These are phyloP conservation scores for Acanthosepion lycidas DNA, from an alignment of 2,888 invertebrate genomes.

Conservation along the genomic window DNA sequence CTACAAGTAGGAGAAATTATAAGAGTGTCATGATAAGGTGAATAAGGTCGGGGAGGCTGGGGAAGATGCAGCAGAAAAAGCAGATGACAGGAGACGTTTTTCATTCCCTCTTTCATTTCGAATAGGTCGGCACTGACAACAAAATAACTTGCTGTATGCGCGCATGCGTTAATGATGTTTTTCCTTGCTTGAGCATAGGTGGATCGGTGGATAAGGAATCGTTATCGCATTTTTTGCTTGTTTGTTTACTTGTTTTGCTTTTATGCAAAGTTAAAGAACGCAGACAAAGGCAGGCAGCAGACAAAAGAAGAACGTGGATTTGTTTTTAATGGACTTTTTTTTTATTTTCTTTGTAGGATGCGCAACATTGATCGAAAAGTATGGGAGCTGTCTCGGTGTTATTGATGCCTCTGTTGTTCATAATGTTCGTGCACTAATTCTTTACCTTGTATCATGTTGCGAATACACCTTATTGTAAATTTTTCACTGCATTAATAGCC, in stretches of 20 bases:
- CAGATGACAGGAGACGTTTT: background rate
- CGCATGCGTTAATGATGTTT: background rate
- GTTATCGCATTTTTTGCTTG: background rate
- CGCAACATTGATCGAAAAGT: background rate
- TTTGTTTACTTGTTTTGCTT: background rate
- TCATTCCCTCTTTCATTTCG: background rate
- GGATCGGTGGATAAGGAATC: background rate
- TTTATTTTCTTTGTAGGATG: background rate
- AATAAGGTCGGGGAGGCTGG: background rate
- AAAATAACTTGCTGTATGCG: background rate
- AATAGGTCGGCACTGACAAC: background rate
- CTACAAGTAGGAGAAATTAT: background rate
- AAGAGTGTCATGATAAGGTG: background rate
- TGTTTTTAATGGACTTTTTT: background rate
- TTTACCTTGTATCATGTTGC: background rate
- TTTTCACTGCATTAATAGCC: background rate
- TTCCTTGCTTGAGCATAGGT: background rate
- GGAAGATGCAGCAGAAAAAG: background rate
- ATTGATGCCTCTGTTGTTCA: background rate
- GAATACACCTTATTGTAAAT: background rate
- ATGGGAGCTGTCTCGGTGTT: background rate
- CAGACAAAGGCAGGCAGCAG: background rate
- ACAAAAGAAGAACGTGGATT: background rate
- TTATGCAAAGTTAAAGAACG: background rate
- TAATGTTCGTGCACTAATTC: background rate